Base-by-base conservation (phyloP, 1,140 invertebrate genomes). In the Drosophila hydei region DNA sequence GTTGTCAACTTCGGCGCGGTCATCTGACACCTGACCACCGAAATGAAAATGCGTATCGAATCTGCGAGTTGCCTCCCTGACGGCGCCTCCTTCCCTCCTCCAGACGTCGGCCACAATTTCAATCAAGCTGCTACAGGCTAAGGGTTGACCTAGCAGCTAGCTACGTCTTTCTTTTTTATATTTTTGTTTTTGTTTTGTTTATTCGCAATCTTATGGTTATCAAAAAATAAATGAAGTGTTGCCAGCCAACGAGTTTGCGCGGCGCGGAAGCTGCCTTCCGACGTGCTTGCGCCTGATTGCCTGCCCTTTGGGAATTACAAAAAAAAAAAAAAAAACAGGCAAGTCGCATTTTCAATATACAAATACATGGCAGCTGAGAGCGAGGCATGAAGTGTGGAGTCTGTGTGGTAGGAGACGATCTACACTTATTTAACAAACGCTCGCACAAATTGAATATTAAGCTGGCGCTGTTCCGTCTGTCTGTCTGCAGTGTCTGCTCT, bases 191-290 rank as follows among this genome's bases (percentile, higher is more conserved):
- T 70, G 69, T 33, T 33, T 33, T 11, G 0, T 33, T 83, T 77
- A 80, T 80, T 87, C 77, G 81, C 81, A 87, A 87, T 87, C 83
- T 87, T 87, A 88, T 87, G 83, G 75, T 89, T 88, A 88, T 88
- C 84, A 88, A 83, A 88, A 83, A 88, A 83, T 88, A 89, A 88
- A 88, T 88, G 84, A 88, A 88, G 84, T 89, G 83, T 87, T 87
- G 76, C 75, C 60, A 74, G 76, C 30, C 75, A 79, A 85, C 80
- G 77, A 85, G 73, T 33, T 79, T 85, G 69, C 61, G 68, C 69
- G 75, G 62, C 71, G 81, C 81, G 81, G 70, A 80, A 85, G 81
- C 81, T 58, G 48, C 48, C 55, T 56, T 84, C 9, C 30, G 30
- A 79, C 80, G 80, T 85, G 80, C 79, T 58, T 55, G 72, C 50